Percentiles rank a stretch among this genome's conserved stretches.
phyloP scores from a whole-genome alignment of 2,113 vertebrate species.

The Oryzias curvinotus region DNA sequence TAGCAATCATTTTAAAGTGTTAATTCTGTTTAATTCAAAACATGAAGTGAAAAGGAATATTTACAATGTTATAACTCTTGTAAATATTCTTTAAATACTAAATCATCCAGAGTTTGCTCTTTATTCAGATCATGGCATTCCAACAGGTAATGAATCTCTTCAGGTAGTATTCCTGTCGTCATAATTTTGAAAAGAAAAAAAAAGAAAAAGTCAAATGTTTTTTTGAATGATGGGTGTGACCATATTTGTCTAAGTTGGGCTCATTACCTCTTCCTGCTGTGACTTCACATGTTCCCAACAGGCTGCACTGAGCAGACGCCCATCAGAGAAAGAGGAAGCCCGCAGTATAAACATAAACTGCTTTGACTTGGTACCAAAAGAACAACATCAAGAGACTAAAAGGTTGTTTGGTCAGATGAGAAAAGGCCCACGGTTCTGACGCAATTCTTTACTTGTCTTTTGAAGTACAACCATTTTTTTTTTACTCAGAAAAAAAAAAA shows the following conservation, averaged over 20 bases:
- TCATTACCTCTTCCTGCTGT: conserved; percentile 43
- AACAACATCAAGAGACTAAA: conserved; percentile 31
- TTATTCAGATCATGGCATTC: no score
- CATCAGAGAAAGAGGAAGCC: conserved; percentile 65
- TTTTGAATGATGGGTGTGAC: conserved; percentile 33
- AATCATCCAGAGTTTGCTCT: no score
- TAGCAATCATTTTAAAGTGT: no score
- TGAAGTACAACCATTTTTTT: no score
- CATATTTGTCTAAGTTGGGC: conserved; percentile 31
- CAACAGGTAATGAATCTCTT: no score
- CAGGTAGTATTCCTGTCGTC: no score
- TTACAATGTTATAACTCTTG: no score
- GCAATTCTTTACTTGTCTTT: neutral
- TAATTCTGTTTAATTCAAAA: no score
- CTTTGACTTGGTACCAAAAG: conserved; percentile 50
- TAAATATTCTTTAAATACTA: no score
- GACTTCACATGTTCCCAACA: conserved; percentile 48
- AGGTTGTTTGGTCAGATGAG: neutral
- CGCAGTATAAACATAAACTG: conserved; percentile 61
- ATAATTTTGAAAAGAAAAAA: no score
- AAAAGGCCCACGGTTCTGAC: neutral
- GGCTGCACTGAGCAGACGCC: conserved; percentile 58
- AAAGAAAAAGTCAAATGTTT: neutral
- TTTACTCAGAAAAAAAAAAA: no score
- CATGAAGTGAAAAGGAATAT: no score